Evolutionary conservation across 37 sponge, comb jelly and placozoan species (phyloP), one percentile per base, ranked within the genome.

Genomic region (Diacarnus erythraeanus): DNA sequence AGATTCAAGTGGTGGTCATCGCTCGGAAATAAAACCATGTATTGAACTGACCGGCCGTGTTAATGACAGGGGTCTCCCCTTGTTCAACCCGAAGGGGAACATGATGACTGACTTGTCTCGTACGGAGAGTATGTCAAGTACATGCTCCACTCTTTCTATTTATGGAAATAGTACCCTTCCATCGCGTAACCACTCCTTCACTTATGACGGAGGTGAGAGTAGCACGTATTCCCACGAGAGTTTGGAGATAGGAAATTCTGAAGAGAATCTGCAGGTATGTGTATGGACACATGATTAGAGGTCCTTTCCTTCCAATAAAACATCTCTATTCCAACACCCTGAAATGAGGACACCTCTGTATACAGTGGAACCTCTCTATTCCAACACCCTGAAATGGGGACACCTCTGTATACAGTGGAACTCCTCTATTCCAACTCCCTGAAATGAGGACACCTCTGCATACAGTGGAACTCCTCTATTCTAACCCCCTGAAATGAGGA

Each of bases 221-320:
- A 87, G 87, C 77, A 69, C 87, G 5, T 75, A 87, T 61, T 86
- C 86, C 18, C 63, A 71, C 60, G 76, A 74, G 43, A 80, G 81
- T 42, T 3, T 80, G 25, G 87, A 79, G 58, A 80, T 86, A n/a
- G 84, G 71, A 25, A 76, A 75, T 65, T 77, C 78, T 3, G 63
- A 72, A 0, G 80, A 79, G 27, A 79, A 79, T 31, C 29, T 82
- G 15, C 82, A 72, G 64, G 74, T 76, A 58, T 8, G 77, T 1
- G 35, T 37, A 29, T 58, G 15, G 59, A 15, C 12, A 47, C 12
- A 47, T 47, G 51, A 47, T 47, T 12, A 47, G 51, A 47, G 51
- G 12, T 47, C 51, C n/a, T n/a, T n/a, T n/a, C n/a, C n/a, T n/a
- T n/a, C n/a, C n/a, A n/a, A n/a, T n/a, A n/a, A n/a, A n/a, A n/a